These are phyloP conservation scores for Aleiodes testaceus DNA, from an alignment of 2,888 invertebrate genomes.

Conservation along the genomic window DNA sequence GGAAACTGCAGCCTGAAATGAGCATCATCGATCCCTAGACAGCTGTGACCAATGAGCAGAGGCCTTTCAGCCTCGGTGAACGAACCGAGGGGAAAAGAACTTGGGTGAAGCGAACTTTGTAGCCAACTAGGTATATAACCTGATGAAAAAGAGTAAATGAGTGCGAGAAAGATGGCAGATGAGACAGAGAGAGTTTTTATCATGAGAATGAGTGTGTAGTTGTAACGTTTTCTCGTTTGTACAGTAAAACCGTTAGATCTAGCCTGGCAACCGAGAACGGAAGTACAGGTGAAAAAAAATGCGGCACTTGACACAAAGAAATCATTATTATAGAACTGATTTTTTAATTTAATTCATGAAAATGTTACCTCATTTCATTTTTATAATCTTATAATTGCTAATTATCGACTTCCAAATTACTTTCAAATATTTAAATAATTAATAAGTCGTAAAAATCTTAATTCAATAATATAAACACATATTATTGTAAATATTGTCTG, in stretches of 20 bases:
- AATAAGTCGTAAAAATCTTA: not conserved
- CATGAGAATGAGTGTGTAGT: slow-evolving; percentile 28
- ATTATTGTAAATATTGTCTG: slow-evolving; percentile 30
- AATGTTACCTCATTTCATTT: no score
- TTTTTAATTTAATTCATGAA: no score
- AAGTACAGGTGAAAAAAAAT: slow-evolving; percentile 47
- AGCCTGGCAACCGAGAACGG: slow-evolving; percentile 63
- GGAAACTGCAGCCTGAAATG: slow-evolving; percentile 42
- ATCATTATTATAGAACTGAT: no score
- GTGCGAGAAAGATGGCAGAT: slow-evolving; percentile 36
- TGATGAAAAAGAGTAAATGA: slow-evolving; percentile 27
- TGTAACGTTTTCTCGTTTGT: slow-evolving; percentile 45
- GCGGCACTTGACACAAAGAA: not conserved
- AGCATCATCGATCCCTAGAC: slow-evolving; percentile 63
- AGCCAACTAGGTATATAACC: no score
- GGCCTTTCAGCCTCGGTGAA: slow-evolving; percentile 34
- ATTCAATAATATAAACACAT: not conserved
- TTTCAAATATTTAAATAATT: not conserved
- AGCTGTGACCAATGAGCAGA: slow-evolving; percentile 63
- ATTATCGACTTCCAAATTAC: not conserved
- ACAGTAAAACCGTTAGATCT: slow-evolving; percentile 63
- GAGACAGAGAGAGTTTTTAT: slow-evolving; percentile 24
- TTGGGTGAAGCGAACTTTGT: not conserved
- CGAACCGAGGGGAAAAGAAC: slow-evolving; percentile 16
- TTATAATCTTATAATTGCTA: no score